Conservation (phyloP, 2,113 vertebrate species). For the Caloenas nicobarica region DNA sequence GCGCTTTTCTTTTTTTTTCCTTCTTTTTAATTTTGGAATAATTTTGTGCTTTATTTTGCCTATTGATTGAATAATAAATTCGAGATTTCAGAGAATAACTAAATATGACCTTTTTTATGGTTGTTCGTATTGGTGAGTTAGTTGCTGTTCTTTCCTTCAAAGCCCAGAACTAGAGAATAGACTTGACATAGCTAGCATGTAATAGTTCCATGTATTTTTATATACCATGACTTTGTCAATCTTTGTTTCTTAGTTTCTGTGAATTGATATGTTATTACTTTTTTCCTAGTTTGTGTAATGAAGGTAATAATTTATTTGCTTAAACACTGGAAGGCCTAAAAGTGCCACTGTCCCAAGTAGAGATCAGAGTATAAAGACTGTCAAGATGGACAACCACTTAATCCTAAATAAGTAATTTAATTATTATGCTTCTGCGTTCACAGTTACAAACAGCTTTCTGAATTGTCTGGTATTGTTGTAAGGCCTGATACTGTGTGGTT, state of each 20-base stretch:
- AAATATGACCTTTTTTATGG: background rate
- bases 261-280: background rate
- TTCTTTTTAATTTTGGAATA: background rate
- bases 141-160: background rate
- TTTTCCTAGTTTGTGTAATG: background rate
- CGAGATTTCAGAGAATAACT: background rate
- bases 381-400: background rate
- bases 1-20: background rate
- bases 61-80: background rate
- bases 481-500: background rate
- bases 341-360: fast-evolving
- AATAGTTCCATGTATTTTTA: background rate
- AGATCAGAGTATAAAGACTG: background rate
- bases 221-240: background rate
- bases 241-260: background rate
- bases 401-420: background rate
- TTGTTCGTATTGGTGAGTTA: background rate
- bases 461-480: background rate
- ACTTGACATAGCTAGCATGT: background rate
- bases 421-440: background rate
- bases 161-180: background rate
- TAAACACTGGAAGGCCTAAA: background rate
- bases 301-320: background rate
- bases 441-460: background rate
- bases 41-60: background rate